Evolutionary conservation across 2,888 invertebrate genomes (phyloP), one percentile per base, ranked within the genome.

Genomic region (Yponomeuta sedellus): DNA sequence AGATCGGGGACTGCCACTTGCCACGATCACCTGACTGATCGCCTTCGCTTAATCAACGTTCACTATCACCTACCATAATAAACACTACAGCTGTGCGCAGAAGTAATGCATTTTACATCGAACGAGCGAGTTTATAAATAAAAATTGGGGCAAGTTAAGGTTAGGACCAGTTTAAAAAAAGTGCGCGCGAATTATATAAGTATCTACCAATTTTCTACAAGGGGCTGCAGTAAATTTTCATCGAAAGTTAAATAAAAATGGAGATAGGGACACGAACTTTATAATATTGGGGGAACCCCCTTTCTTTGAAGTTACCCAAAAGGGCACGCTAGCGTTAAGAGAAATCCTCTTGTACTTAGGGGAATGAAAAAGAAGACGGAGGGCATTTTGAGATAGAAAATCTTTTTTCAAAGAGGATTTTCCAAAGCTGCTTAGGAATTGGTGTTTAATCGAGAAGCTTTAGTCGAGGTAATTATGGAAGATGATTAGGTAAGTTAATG

Each of bases 241-340:
- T 76, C 80, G 85, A 86, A 88, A 88, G 88, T 89, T 87, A 86
- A 88, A 87, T 87, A 86, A 88, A 88, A 88, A 89, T 82, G 79
- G 79, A 80, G 81, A 82, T 82, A 78, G 81, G 78, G 79, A 76
- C 76, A 6, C 44, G n/a, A 81, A 80, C 77, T 79, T 79, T 77
- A 76, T 81, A 80, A 79, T 78, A 77, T 82, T 82, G 77, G 73
- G 70, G 66, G 68, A 69, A 68, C 73, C 77, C 81, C 83, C 81
- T 77, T 34, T 80, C 85, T 88, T 85, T 83, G 82, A 85, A 83
- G 82, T 83, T 61, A 79, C 63, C 68, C 40, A 56, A 59, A 34
- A 71, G 71, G 68, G 71, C 71, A 74, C 70, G 75, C 71, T 68
- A 74, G 75, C 73, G 77, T 72, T 66, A 77, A 79, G 11, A 66